phyloP scores from a whole-genome alignment of 2,888 invertebrate species.

The Lycophotia porphyrea region DNA sequence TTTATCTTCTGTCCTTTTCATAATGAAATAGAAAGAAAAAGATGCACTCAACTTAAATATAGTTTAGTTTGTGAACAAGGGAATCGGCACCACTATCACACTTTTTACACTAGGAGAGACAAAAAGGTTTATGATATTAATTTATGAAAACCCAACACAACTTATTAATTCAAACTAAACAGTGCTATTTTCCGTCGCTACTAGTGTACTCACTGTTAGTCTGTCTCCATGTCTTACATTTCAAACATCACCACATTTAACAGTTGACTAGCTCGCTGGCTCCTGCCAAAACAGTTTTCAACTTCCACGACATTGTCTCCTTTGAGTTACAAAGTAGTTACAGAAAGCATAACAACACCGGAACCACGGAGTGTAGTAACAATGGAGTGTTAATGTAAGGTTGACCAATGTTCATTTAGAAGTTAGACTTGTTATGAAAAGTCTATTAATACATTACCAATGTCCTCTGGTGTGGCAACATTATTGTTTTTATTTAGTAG shows the following conservation, averaged over 20 bases:
- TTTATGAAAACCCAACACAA: neutral
- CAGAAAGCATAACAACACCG: slow-evolving; percentile 20
- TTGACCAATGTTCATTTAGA: neutral
- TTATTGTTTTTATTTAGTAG: neutral
- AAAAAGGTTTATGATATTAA: neutral
- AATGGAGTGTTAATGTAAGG: slow-evolving; percentile 13
- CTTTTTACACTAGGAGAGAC: neutral
- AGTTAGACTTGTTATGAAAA: neutral
- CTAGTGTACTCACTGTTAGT: neutral
- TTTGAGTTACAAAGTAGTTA: slow-evolving; percentile 15
- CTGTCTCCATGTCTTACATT: neutral
- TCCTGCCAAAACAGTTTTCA: slow-evolving; percentile 37
- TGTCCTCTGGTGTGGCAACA: too few species aligned
- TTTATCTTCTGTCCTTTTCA: too few species aligned
- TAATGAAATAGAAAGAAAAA: too few species aligned
- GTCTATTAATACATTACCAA: neutral
- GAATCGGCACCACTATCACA: too few species aligned
- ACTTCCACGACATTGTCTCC: slow-evolving; percentile 22
- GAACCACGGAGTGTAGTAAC: neutral
- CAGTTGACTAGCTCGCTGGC: slow-evolving; percentile 18
- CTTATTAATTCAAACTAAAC: neutral
- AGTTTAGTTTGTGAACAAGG: too few species aligned
- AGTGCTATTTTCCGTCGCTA: neutral
- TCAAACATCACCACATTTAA: slow-evolving; percentile 12
- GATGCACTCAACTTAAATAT: too few species aligned